Percentiles rank a stretch among this genome's conserved stretches.
phyloP scores from a whole-genome alignment of 2,113 vertebrate species.

The Nibea albiflora region DNA sequence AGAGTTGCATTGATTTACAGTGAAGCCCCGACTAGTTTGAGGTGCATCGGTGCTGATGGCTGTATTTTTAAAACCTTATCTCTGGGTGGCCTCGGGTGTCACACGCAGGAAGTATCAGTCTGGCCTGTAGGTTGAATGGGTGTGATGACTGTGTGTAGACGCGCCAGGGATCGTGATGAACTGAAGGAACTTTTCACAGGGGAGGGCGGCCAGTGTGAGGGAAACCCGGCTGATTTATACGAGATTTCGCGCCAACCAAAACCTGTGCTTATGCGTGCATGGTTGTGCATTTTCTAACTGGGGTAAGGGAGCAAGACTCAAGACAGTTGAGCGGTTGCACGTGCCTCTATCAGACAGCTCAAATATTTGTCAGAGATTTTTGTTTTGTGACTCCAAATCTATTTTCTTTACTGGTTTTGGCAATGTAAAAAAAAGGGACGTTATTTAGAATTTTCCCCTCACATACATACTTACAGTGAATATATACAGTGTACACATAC shows the following conservation, averaged over 20 bases:
- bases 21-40: neutral
- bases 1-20: constrained; percentile 17
- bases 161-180: neutral
- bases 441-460: too few species aligned
- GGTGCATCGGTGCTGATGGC: neutral
- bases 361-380: neutral
- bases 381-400: neutral
- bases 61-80: constrained; percentile 24
- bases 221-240: neutral
- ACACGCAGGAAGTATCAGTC: constrained; percentile 16
- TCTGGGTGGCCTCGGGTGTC: constrained; percentile 10
- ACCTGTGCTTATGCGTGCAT: neutral
- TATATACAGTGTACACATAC: too few species aligned
- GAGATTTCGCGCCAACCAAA: neutral
- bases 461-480: too few species aligned
- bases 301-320: neutral
- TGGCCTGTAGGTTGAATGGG: neutral
- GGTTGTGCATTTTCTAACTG: neutral
- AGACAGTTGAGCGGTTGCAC: neutral
- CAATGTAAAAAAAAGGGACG: neutral
- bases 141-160: neutral
- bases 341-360: neutral
- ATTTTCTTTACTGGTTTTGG: neutral
- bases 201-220: neutral
- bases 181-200: constrained; percentile 2